Base-by-base conservation (phyloP, 2,113 vertebrate genomes). In the Cardinalis cardinalis region DNA sequence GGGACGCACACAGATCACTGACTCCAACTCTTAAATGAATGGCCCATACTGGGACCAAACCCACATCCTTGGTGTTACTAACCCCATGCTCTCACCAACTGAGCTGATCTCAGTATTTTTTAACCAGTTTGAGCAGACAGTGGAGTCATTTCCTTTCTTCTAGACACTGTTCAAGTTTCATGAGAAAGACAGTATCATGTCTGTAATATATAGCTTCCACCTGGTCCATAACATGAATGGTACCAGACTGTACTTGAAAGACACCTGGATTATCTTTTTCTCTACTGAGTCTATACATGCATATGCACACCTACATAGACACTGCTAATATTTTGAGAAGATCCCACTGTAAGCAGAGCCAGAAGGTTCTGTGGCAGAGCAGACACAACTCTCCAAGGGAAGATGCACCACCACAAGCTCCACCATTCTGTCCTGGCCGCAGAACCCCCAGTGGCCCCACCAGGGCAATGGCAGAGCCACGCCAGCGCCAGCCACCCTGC, bases 401-500 rank as follows among this genome's bases (percentile, higher is more conserved):
- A 87, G 51, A 56, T 6, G 19, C 1, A 14, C 7, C 36, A 40
- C 7, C 53, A 55, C 40, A 24, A 51, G 20, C 12, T 36, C 52
- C n/a, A 58, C 18, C 44, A 52, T 4, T 25, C 19, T 31, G 56
- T 12, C 28, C 24, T 49, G n/a, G 32, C 44, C 34, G 24, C 55
- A 56, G 51, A 64, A 32, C 26, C 44, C 64, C 29, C 73, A 28
- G 64, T 20, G 60, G 55, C 14, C 18, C 14, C 25, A 26, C 2
- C 29, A 68, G 52, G 53, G 32, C 52, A 36, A 29, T 49, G 23
- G 20, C 38, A 70, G 29, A 10, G 14, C 19, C 66, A 51, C 28
- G n/a, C 8, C 61, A 81, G 36, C 0, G 0, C 13, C 10, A 1
- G 29, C 19, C 2, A 0, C 28, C 3, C 56, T 10, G 51, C 7